A percentile compares a stretch with the other conserved stretches of the same genome.
These are phyloP conservation scores for Drosophila ironensis DNA, from an alignment of 1,140 invertebrate species.

Conservation along the genomic window DNA sequence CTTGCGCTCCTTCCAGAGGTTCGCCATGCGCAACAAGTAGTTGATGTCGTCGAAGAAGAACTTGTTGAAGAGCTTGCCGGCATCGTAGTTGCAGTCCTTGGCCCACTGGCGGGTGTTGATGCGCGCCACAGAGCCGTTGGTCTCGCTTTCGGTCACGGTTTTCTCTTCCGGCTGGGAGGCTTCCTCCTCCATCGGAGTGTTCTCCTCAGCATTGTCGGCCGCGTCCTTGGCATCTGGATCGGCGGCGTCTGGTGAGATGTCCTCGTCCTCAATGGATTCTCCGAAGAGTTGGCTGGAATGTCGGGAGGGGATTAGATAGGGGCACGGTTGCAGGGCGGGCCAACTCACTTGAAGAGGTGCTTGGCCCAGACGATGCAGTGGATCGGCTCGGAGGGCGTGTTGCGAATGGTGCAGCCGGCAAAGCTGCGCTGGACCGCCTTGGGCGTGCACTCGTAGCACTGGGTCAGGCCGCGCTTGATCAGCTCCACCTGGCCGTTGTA, in stretches of 20 bases:
- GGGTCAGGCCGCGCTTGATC: constrained; percentile 93
- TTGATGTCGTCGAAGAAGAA: constrained; percentile 98
- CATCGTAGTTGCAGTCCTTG: constrained; percentile 90
- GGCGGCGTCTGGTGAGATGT: constrained; percentile 98
- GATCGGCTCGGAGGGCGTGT: constrained; percentile 99
- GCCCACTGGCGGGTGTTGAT: constrained; percentile 96
- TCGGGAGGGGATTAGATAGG: neutral
- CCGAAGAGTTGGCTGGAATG: constrained; percentile 95
- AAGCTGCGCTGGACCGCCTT: constrained; percentile 96
- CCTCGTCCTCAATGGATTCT: constrained; percentile 97
- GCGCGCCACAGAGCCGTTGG: constrained; percentile 88
- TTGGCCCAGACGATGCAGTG: constrained; percentile 99
- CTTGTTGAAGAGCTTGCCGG: constrained; percentile 92
- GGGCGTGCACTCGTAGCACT: constrained; percentile 98
- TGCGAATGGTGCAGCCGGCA: constrained; percentile 99
- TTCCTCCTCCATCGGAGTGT: constrained; percentile 87
- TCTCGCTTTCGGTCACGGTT: constrained; percentile 81
- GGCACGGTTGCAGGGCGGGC: neutral
- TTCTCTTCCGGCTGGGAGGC: neutral
- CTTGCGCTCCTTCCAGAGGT: constrained; percentile 94
- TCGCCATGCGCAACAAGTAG: constrained; percentile 96
- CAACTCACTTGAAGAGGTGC: constrained; percentile 97
- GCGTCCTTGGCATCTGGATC: constrained; percentile 90
- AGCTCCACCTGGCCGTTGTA: constrained; percentile 95
- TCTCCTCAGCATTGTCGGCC: constrained; percentile 82